Base-by-base conservation (phyloP, 2,888 invertebrate species). In the Pseudeuparius sepicola region DNA sequence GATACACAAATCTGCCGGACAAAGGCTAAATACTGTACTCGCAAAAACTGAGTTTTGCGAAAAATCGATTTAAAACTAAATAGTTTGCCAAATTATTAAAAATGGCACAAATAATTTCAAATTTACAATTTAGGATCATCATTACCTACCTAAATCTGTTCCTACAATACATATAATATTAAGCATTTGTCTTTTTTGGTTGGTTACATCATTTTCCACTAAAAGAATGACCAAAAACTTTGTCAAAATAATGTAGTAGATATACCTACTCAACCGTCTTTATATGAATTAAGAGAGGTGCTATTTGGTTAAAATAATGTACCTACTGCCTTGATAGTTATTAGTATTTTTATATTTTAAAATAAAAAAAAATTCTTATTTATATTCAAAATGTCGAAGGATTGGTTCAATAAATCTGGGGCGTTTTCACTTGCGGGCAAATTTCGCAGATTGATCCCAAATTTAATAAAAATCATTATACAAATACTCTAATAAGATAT, bases 1-100 rank as follows among this genome's bases (percentile, higher is more conserved):
- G n/a, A n/a, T n/a, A n/a, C n/a, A n/a, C n/a, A 20, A 20, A 20
- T 20, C 20, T 20, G 20, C 20, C 20, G 20, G 20, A n/a, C 20
- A 20, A 20, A 20, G 20, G 20, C 20, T 7, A 20, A 20, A 7
- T 20, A 20, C 6, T 20, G 20, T 20, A 7, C 20, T 20, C 6
- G 20, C 20, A 20, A 20, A 20, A 20, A 20, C 20, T 20, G 20
- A 20, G 20, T 20, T 20, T 20, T 20, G 20, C 6, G 20, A 20
- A 7, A 20, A 20, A 20, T 20, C 20, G 20, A 20, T 7, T 20
- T 20, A 7, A 20, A 20, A 20, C 7, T 20, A n/a, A 20, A 20
- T 20, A 7, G n/a, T 6, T 20, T 20, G 20, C 20, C 20, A 20
- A 20, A 20, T n/a, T 20, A n/a, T 20, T 20, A 20, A 20, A 20